These are phyloP conservation scores for Euwallacea fornicatus DNA, from an alignment of 1,140 invertebrate species.

Conservation along the genomic window DNA sequence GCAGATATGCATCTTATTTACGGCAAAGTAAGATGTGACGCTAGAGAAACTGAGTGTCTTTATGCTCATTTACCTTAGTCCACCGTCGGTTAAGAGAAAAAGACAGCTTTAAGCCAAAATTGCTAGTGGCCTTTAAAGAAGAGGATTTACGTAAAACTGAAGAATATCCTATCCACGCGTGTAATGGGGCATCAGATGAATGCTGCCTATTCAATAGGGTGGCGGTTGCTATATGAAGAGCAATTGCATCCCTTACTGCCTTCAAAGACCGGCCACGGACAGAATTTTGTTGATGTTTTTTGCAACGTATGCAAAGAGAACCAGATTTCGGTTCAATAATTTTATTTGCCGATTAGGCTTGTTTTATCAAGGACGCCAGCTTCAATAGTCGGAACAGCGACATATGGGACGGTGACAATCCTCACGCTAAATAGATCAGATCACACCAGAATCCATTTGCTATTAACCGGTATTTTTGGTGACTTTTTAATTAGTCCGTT, in stretches of 20 bases:
- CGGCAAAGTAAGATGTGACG: neutral
- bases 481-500: neutral
- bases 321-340: conserved; percentile 8
- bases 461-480: conserved; percentile 9
- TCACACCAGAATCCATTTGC: neutral
- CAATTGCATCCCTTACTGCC: neutral
- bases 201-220: neutral
- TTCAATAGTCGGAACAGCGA: conserved; percentile 9
- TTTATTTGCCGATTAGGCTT: conserved; percentile 13
- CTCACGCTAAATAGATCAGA: conserved; percentile 1
- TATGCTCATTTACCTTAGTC: conserved; percentile 1
- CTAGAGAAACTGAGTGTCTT: neutral
- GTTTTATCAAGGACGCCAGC: conserved; percentile 15
- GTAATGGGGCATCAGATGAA: neutral
- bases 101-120: neutral
- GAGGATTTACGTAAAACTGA: neutral
- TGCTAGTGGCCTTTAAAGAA: neutral
- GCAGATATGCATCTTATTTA: conserved; percentile 9
- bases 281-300: too few relatives aligned
- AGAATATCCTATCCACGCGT: neutral
- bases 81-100: conserved; percentile 8
- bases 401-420: conserved; percentile 10
- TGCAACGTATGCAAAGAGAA: neutral
- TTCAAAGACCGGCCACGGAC: neutral
- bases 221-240: neutral